phyloP scores from a whole-genome alignment of 53 echinoderm and acorn worm genomes.

The Paracentrotus lividus region DNA sequence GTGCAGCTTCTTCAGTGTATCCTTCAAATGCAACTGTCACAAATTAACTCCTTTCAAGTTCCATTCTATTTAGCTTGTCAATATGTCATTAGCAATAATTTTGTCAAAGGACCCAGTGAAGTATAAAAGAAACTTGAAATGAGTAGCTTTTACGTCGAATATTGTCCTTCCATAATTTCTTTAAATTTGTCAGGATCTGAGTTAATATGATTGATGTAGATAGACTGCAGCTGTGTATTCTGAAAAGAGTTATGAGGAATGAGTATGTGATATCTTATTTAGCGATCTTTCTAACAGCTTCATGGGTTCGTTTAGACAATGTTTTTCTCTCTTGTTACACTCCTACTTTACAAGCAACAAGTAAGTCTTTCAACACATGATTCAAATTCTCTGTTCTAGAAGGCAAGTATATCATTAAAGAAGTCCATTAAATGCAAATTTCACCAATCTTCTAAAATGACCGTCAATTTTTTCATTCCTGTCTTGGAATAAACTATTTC shows the following conservation, averaged over 20 bases:
- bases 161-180: not conserved
- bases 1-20: not conserved
- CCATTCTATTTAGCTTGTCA: not conserved
- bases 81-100: not conserved
- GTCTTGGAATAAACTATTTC: too few species aligned
- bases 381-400: not conserved
- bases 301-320: not conserved
- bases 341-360: not conserved
- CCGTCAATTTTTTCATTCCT: not conserved
- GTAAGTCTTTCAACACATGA: not conserved
- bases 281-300: not conserved
- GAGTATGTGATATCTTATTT: not conserved
- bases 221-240: not conserved
- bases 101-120: not conserved
- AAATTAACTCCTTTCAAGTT: not conserved
- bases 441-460: not conserved
- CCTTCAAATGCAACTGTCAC: conserved; percentile 1
- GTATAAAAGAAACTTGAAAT: not conserved
- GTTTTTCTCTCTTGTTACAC: not conserved
- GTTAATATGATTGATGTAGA: not conserved
- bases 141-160: not conserved
- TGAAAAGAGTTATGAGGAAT: conserved; percentile 9
- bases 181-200: not conserved
- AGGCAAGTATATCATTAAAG: not conserved
- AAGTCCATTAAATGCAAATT: conserved; percentile 29